A percentile compares a stretch with the other conserved stretches of the same genome.
These are phyloP conservation scores for Heliconius eleuchia DNA, from an alignment of 1,140 invertebrate genomes.

Conservation along the genomic window DNA sequence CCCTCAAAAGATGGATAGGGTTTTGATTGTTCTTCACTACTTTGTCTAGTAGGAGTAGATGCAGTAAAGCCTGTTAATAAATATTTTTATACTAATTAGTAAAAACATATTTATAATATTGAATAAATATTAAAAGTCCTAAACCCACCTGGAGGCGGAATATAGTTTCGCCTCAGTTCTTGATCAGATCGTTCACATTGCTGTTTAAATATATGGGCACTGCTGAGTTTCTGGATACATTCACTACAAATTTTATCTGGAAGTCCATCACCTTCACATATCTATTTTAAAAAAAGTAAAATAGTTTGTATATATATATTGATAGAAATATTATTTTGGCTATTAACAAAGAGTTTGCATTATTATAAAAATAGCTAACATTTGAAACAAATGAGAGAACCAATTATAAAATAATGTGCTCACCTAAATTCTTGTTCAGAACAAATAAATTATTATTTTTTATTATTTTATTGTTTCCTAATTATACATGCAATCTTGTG, in stretches of 20 bases:
- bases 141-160: constrained; percentile 67
- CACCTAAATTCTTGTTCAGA: too few species aligned
- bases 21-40: constrained; percentile 74
- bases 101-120: constrained; percentile 8
- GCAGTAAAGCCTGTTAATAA: constrained; percentile 58
- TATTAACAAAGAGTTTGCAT: too few species aligned
- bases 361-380: too few species aligned
- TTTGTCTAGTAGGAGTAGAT: constrained; percentile 65
- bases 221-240: constrained; percentile 78
- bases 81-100: neutral
- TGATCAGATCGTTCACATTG: constrained; percentile 78
- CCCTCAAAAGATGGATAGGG: constrained; percentile 47
- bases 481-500: too few species aligned
- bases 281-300: constrained; percentile 47
- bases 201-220: constrained; percentile 79
- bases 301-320: neutral
- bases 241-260: constrained; percentile 79
- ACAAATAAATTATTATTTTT: too few species aligned
- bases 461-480: too few species aligned
- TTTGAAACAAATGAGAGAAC: too few species aligned
- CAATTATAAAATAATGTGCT: too few species aligned
- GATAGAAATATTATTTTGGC: too few species aligned
- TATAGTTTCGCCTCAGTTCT: constrained; percentile 75
- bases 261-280: constrained; percentile 77
- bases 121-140: neutral